These are phyloP conservation scores for Drosophila nebulosa DNA, from an alignment of 1,140 invertebrate species.

Conservation along the genomic window DNA sequence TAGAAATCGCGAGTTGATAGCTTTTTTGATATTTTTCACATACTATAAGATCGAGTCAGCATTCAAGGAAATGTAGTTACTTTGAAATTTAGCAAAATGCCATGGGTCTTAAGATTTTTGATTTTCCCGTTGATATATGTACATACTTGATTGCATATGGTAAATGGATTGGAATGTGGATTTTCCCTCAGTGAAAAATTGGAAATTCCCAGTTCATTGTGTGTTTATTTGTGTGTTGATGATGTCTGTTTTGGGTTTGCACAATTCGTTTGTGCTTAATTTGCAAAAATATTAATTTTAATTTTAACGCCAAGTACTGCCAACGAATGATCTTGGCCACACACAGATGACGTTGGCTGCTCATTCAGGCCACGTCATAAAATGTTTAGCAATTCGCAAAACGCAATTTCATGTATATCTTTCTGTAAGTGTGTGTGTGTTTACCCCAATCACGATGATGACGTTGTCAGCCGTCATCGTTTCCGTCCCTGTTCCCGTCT, in stretches of 20 bases:
- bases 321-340: slow-evolving; percentile 10
- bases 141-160: not conserved
- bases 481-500: not conserved
- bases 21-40: too few species aligned
- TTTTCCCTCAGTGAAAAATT: not conserved
- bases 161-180: not conserved
- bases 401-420: not conserved
- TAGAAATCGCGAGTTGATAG: too few species aligned
- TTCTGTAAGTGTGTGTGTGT: too few species aligned
- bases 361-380: slow-evolving; percentile 31
- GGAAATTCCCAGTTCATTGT: slow-evolving; percentile 20
- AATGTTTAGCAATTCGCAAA: slow-evolving; percentile 13
- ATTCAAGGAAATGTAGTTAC: too few species aligned
- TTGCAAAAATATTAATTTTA: slow-evolving; percentile 30
- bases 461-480: slow-evolving; percentile 35
- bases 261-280: slow-evolving; percentile 22
- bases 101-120: too few species aligned
- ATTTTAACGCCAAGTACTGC: slow-evolving; percentile 22
- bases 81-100: too few species aligned
- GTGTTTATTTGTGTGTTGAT: not conserved
- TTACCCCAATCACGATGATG: slow-evolving; percentile 27
- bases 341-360: slow-evolving; percentile 15
- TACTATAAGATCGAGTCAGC: too few species aligned
- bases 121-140: too few species aligned
- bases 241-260: slow-evolving; percentile 1